Evolutionary conservation across 1,140 invertebrate genomes (phyloP).

Genomic region (Bombus superbus): DNA sequence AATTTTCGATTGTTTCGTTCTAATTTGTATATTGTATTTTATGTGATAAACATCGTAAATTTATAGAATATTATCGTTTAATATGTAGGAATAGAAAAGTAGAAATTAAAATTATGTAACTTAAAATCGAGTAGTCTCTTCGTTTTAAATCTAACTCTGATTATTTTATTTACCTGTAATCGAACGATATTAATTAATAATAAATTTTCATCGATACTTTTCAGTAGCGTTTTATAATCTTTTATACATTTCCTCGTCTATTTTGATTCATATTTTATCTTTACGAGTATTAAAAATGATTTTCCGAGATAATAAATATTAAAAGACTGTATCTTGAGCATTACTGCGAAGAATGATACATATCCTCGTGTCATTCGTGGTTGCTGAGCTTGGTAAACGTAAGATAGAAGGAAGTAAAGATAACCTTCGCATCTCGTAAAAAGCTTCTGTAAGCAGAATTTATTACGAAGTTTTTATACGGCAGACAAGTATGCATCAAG

Average conservation of each 20-base stretch:
- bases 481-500: neutral
- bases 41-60: too few species aligned
- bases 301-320: neutral
- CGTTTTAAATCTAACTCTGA: too few species aligned
- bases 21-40: too few species aligned
- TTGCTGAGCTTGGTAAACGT: neutral
- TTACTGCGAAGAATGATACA: neutral
- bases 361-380: neutral
- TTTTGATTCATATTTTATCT: neutral
- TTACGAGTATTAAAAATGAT: neutral
- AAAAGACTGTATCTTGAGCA: neutral
- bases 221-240: neutral
- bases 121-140: too few species aligned
- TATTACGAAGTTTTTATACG: neutral
- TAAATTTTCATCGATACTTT: too few species aligned
- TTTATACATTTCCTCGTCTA: neutral
- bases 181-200: too few species aligned
- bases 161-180: too few species aligned
- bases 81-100: too few species aligned
- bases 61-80: too few species aligned
- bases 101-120: too few species aligned
- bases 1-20: too few species aligned
- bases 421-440: neutral
- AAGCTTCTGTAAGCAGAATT: neutral
- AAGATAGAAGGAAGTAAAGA: neutral